Base-by-base conservation (phyloP, 2,888 invertebrate genomes). In the Phengaris alcon region DNA sequence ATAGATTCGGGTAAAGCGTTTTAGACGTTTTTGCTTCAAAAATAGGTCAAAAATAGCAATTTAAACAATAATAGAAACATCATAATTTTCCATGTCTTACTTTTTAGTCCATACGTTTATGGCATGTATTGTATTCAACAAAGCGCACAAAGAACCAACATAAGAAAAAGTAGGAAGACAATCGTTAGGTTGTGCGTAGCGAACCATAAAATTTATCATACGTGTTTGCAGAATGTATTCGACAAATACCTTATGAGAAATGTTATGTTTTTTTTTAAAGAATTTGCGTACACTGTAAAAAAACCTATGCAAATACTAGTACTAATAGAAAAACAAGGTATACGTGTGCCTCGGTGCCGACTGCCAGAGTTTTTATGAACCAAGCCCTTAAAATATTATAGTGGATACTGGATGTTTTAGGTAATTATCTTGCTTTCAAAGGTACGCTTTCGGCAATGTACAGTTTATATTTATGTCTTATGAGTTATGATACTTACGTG, bases 81-180 rank as follows among this genome's bases (percentile, higher is more conserved):
- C 48, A n/a, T 46, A 15, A 69, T 48, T 13, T 72, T 54, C 72
- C 12, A 13, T 48, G 51, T 15, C 72, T 72, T 52, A 72, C 72
- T 72, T 70, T 48, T 51, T 35, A 64, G 64, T 64, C 64, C 59
- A 48, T 46, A 68, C 35, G 46, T 46, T 59, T 22, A 59, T n/a
- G 54, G 44, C 52, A 72, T 35, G 72, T 54, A 72, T 44, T 15
- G 52, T 52, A 72, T 52, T 72, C n/a, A n/a, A 69, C 46, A 52
- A 52, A 69, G 22, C 35, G 51, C 72, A 72, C 72, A 72, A 72
- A 72, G 72, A 72, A 13, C 52, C 10, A 52, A 52, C 72, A 35
- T 54, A 22, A 54, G 72, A 35, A 54, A 70, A 72, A 52, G 48
- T 52, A 12, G 54, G 22, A 72, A 72, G 72, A 72, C 72, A 72